These are phyloP conservation scores for Noctilio leporinus DNA, from an alignment of 2,113 vertebrate genomes.

Conservation along the genomic window DNA sequence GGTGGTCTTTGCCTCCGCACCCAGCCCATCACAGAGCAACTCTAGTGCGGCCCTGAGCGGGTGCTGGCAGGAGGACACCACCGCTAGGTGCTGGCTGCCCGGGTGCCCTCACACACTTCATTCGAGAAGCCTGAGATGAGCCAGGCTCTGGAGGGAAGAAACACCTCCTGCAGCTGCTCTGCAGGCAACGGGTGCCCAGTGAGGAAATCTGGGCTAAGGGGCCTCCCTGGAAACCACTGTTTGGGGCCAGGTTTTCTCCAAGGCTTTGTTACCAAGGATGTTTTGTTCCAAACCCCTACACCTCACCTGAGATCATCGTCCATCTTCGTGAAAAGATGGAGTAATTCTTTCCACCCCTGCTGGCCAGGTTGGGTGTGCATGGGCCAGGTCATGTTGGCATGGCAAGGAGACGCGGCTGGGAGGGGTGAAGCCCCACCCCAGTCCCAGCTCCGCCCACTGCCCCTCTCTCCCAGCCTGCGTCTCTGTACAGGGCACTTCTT, in stretches of 20 bases:
- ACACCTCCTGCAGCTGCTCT: neutral
- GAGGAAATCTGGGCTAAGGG: fast-evolving
- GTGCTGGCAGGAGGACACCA: fast-evolving
- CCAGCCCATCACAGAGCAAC: neutral
- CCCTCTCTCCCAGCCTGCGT: fast-evolving
- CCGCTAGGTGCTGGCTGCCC: neutral
- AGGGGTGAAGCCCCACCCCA: neutral
- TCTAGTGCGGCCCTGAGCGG: neutral
- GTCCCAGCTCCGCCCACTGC: neutral
- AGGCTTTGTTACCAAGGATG: slow-evolving; percentile 15
- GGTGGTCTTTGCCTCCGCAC: neutral
- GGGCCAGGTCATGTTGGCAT: neutral
- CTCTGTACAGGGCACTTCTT: fast-evolving
- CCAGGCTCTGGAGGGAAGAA: neutral
- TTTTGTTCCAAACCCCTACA: neutral
- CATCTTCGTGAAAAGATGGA: fast-evolving
- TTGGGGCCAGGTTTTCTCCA: neutral
- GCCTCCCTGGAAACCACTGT: neutral
- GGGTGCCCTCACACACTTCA: neutral
- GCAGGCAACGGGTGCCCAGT: neutral
- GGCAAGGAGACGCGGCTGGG: neutral
- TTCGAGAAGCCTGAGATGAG: neutral
- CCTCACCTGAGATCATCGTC: slow-evolving; percentile 31
- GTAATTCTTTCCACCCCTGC: neutral
- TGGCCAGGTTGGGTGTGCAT: neutral